Evolutionary conservation across 2,113 vertebrate genomes (phyloP).

Genomic region (Sylvia atricapilla): DNA sequence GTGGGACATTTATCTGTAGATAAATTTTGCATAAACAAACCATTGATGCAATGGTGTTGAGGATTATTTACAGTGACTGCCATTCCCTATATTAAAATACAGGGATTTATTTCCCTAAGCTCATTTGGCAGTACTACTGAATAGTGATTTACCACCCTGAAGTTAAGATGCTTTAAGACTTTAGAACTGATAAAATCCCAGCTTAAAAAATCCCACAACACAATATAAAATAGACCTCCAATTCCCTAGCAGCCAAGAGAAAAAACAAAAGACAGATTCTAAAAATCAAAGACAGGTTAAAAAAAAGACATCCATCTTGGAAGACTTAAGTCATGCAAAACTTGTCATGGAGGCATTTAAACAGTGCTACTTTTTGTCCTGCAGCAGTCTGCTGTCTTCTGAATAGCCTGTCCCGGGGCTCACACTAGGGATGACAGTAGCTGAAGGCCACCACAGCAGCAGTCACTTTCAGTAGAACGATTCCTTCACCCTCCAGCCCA

Average conservation of each 20-base stretch:
- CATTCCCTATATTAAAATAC: neutral
- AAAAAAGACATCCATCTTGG: neutral
- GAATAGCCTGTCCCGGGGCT: neutral
- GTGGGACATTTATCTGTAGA: neutral
- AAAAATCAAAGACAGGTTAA: neutral
- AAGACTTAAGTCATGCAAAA: neutral
- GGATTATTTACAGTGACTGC: slow-evolving; percentile 13
- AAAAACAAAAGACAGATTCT: neutral
- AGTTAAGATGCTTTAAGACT: slow-evolving; percentile 35
- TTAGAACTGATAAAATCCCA: slow-evolving; percentile 18
- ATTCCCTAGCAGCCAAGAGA: neutral
- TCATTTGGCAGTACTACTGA: slow-evolving; percentile 14
- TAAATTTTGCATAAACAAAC: neutral
- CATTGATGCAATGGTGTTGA: neutral
- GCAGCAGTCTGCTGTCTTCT: neutral
- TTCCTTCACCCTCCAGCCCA: neutral
- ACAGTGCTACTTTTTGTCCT: neutral
- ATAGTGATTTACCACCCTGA: slow-evolving; percentile 4
- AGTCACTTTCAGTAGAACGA: neutral
- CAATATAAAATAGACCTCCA: neutral
- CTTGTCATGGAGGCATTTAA: neutral
- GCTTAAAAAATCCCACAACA: neutral
- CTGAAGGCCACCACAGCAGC: neutral
- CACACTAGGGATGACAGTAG: neutral
- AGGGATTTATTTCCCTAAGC: slow-evolving; percentile 38